Conservation (phyloP, 2,797 vertebrate genomes). For the Anabas testudineus region DNA sequence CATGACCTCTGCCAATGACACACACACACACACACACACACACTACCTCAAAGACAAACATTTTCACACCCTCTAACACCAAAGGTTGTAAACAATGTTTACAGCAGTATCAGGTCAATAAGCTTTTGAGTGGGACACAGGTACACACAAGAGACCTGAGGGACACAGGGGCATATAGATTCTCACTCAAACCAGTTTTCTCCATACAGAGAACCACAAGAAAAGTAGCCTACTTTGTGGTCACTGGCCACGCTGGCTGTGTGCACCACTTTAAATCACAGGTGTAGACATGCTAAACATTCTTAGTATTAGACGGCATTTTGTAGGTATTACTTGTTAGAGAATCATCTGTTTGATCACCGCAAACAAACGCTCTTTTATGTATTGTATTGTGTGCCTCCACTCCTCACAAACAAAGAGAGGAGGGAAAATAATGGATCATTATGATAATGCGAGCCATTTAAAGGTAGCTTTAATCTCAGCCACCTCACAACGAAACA, state of each 20-base stretch:
- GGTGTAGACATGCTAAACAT: not conserved
- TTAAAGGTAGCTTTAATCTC: slow-evolving; percentile 33
- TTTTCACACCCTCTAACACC: slow-evolving; percentile 29
- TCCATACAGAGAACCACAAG: slow-evolving; percentile 4
- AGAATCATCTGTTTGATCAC: slow-evolving; percentile 19
- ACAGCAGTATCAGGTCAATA: slow-evolving; percentile 44
- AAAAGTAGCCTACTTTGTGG: not conserved
- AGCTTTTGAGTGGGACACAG: slow-evolving; percentile 37
- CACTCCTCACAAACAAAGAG: slow-evolving; percentile 16
- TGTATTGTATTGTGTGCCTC: not conserved
- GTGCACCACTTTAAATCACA: slow-evolving; percentile 13
- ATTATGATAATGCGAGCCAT: slow-evolving; percentile 18
- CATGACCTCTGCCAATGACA: slow-evolving; percentile 71
- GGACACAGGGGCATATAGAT: slow-evolving; percentile 47
- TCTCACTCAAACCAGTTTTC: slow-evolving; percentile 17
- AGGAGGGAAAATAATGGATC: slow-evolving; percentile 6
- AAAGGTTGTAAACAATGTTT: slow-evolving; percentile 50
- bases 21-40: slow-evolving; percentile 12
- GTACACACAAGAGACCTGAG: slow-evolving; percentile 6
- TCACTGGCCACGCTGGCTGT: slow-evolving; percentile 7
- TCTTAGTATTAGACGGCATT: slow-evolving; percentile 12
- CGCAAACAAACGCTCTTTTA: slow-evolving; percentile 29
- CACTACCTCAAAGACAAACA: slow-evolving; percentile 28
- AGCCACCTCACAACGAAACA: slow-evolving; percentile 12
- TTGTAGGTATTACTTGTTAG: slow-evolving; percentile 27